Evolutionary conservation across 2,113 vertebrate genomes (phyloP), one percentile per base, ranked within the genome.

Genomic region (Gasterosteus nipponicus): DNA sequence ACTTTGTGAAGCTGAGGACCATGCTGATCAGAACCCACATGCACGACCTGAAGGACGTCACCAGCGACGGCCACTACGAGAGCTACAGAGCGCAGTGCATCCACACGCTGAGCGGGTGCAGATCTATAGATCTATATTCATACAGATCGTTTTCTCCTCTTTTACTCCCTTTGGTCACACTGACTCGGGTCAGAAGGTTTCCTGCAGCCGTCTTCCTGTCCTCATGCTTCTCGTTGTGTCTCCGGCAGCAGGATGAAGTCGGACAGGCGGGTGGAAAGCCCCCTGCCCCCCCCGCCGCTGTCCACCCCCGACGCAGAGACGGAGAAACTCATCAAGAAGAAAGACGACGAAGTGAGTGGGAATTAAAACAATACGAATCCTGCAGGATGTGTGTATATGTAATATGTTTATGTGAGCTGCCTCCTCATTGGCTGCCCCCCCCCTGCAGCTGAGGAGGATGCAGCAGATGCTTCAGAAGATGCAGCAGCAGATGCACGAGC

Each of bases 271-370:
- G 96, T 96, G 91, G 96, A 98, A 83, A 97, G 96, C 49, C 97
- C 96, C 0, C 93, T 96, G 79, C 97, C 97, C 0, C 95, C 97
- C 70, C 89, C 97, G 78, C 96, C 96, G 0, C 88, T 97, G 72
- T 90, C 96, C 54, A 95, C 96, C 1, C 96, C 97, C 0, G 96
- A 96, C 3, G 95, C 91, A 0, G 95, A 97, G 88, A 96, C 96
- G 0, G 97, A 97, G 91, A 98, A 97, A 61, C 94, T 98, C 83
- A 98, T 98, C 88, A 95, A 96, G 87, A 96, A 93, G 96, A 98
- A 98, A 86, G 97, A 98, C 18, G 96, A 98, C 35, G 97, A 98
- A 89, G 97, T 98, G 68, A 89, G 86, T 62, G 62, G 7, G 61
- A 83, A 85, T 33, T 33, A 33, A 33, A 33, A 33, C 33, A 33